Evolutionary conservation across 1,140 invertebrate species (phyloP).

Genomic region (Heliconius hermathena): DNA sequence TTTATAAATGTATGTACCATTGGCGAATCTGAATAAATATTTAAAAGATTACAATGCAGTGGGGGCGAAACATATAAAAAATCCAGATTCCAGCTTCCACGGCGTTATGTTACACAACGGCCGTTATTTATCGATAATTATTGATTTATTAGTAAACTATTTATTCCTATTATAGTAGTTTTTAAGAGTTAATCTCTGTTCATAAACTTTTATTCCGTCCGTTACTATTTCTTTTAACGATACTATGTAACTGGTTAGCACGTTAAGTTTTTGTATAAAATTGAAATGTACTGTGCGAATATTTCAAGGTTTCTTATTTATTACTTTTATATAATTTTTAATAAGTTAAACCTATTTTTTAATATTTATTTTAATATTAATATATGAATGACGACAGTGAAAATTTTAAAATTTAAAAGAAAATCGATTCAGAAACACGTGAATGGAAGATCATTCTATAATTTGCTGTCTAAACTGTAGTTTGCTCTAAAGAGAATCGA

Average conservation of each 20-base stretch:
- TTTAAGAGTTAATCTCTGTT: background rate
- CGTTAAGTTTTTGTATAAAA: background rate
- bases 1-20: too few relatives aligned
- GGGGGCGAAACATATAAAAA: background rate
- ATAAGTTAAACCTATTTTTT: background rate
- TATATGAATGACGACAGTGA: background rate
- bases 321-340: background rate
- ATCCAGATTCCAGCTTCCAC: background rate
- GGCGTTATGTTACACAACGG: constrained; percentile 19
- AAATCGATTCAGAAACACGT: background rate
- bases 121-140: constrained; percentile 12
- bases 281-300: background rate
- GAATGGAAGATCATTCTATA: background rate
- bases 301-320: constrained; percentile 2
- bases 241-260: background rate
- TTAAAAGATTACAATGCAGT: background rate
- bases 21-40: too few relatives aligned
- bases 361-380: background rate
- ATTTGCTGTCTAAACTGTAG: background rate
- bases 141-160: background rate
- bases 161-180: background rate
- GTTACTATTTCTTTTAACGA: background rate
- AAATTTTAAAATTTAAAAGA: background rate
- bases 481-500: background rate
- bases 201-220: background rate